Evolutionary conservation across 2,113 vertebrate genomes (phyloP), one percentile per base, ranked within the genome.

Genomic region (Himantopus leucocephalus): DNA sequence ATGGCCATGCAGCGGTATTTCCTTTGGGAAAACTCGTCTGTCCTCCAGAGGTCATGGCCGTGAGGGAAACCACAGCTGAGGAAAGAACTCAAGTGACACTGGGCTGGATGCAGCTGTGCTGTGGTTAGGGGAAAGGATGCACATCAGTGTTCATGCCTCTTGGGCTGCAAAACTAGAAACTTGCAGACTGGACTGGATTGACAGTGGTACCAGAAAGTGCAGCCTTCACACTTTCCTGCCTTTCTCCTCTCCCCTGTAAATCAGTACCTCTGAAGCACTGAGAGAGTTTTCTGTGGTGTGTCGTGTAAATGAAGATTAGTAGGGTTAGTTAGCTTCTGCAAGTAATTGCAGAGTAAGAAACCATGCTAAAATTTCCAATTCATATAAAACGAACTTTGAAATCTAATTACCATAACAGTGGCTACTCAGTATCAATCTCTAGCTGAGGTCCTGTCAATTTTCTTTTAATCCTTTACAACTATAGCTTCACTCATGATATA

Each of bases 71-170:
- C 30, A 67, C 21, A 41, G 24, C 60, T 2, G 0, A 32, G 32
- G 43, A 21, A 21, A 37, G 59, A 91, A 5, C 43, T 52, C 5
- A 6, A 30, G 68, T 37, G 32, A 34, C 52, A 22, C 37, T 29
- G n/a, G 35, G 35, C 50, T 88, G 32, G n/a, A 27, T 41, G 50
- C 13, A 67, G n/a, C 72, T 12, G 1, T 0, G 5, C 37, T 48
- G 32, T 37, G 41, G 5, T 35, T 35, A 34, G 29, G 41, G 21
- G 21, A 52, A 12, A n/a, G 55, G 43, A 27, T 74, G 43, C 14
- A 8, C 10, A 8, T 24, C 50, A 24, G 21, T n/a, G 15, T 43
- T 50, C 0, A 0, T 52, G 41, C 26, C 24, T 17, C n/a, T 59
- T 8, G 15, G 27, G 4, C 0, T 73, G 43, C 32, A 71, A 26